Base-by-base conservation (phyloP, 2,797 vertebrate genomes). In the Vespertilio murinus region DNA sequence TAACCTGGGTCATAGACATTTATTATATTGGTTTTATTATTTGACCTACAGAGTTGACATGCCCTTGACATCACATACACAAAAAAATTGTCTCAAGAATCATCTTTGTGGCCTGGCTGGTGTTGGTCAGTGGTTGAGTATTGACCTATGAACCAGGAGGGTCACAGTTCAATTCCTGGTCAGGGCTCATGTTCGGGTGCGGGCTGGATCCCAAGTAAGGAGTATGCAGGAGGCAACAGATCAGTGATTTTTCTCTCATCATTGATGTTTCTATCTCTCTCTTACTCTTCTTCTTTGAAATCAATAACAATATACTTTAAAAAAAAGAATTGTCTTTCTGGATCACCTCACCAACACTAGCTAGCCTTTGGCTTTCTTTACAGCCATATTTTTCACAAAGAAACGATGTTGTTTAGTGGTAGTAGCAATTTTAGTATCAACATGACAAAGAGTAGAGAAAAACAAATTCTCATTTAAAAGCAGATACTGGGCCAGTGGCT, bases 391-490 rank as follows among this genome's bases (percentile, higher is more conserved):
- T 73, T 94, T 81, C 70, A 87, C 56, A 92, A 83, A 87, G 56
- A 88, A 87, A 77, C 28, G 64, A 73, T 69, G 33, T 89, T 80
- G 23, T 86, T 91, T 73, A 80, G 42, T 40, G 56, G 54, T 22
- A 5, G n/a, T 42, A 82, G 22, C 20, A 38, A 42, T 85, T 35
- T 82, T 88, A 56, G 49, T 16, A 64, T 74, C 35, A 71, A 59
- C 35, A 45, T 33, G 2, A 33, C 54, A 77, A 88, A 11, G 22
- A 75, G 18, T 28, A 82, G 17, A 89, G 33, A 69, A 71, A 93
- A 91, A 81, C 12, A 70, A 81, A 77, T 92, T 67, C 88, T 11
- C 40, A 56, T 92, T 92, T 92, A 49, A 96, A 87, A 73, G 35
- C 42, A 90, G 64, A 79, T 54, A 4, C 5, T 52, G 17, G 42